Evolutionary conservation across 1,140 invertebrate species (phyloP).

Genomic region (Steinernema feltiae): DNA sequence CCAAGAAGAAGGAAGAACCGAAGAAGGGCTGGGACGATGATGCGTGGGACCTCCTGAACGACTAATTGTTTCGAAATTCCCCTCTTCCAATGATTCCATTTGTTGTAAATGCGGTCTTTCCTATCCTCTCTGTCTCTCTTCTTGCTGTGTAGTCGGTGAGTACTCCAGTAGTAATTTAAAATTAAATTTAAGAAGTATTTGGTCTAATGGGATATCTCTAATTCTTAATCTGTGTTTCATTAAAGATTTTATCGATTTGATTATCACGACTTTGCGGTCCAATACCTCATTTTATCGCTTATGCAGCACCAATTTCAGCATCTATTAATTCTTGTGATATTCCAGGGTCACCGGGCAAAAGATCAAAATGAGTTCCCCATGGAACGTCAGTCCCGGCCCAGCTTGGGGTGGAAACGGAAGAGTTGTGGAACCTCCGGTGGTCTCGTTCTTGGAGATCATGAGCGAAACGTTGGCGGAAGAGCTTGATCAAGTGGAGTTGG

Average conservation of each 20-base stretch:
- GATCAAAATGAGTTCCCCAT: conserved; percentile 8
- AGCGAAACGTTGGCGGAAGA: conserved; percentile 44
- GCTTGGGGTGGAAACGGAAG: conserved; percentile 16
- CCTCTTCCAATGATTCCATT: neutral
- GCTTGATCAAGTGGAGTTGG: conserved; percentile 42
- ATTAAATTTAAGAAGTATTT: too few relatives aligned
- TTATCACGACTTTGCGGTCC: too few relatives aligned
- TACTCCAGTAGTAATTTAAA: too few relatives aligned
- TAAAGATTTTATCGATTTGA: too few relatives aligned
- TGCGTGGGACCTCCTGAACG: conserved; percentile 20
- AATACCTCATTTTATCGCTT: too few relatives aligned
- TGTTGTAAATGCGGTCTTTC: neutral
- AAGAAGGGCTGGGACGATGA: conserved; percentile 24
- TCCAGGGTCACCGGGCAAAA: conserved; percentile 1
- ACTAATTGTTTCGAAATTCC: neutral
- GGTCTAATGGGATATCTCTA: too few relatives aligned
- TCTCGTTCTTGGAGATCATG: conserved; percentile 54
- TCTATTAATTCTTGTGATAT: neutral
- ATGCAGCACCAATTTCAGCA: too few relatives aligned
- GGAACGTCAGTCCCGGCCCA: neutral
- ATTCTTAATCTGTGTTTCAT: too few relatives aligned
- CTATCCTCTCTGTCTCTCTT: neutral
- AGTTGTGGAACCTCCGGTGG: conserved; percentile 33
- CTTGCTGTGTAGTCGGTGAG: too few relatives aligned
- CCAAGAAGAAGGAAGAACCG: neutral